Evolutionary conservation across 2,888 invertebrate species (phyloP), one percentile per base, ranked within the genome.

Genomic region (Drosophila emarginata): DNA sequence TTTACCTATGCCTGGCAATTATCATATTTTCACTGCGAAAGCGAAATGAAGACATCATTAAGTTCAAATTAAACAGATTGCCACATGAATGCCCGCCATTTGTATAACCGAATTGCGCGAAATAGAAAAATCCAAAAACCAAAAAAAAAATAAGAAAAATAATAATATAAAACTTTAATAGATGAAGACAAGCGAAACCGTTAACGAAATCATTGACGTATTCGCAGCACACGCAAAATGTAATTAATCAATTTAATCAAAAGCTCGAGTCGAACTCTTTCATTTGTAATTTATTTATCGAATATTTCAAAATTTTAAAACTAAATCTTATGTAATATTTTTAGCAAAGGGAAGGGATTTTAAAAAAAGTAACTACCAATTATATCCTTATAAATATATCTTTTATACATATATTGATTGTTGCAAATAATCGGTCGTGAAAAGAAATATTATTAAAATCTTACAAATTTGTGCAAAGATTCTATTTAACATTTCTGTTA

Each of bases 21-120:
- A 87, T 74, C 67, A 62, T 83, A 68, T 78, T 72, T 77, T 83
- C 79, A 67, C 72, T 84, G 77, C 73, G 68, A 77, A 71, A 82
- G 87, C 81, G 70, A 81, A 87, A 87, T 78, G 75, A 87, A 87
- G 87, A 87, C 87, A 82, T 82, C 85, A 82, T 84, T 82, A 80
- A 77, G 79, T 79, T 73, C 72, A 54, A 79, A 82, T 82, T 84
- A 81, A 72, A 68, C 69, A 69, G 21, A 84, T 82, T 82, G 85
- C 82, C 79, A 81, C 85, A 82, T 67, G 65, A 68, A 21, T 36
- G 6, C 7, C 7, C 37, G 36, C 59, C 73, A 78, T 83, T 87
- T 87, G 87, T 80, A 76, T 61, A 78, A 78, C 81, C 45, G 72
- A 87, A 81, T 83, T 83, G 80, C 75, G 73, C 74, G 51, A 73